Percentiles rank a stretch among this genome's conserved stretches.
These are phyloP conservation scores for Omphaloscelis lunosa DNA, from an alignment of 2,888 invertebrate genomes.

Conservation along the genomic window DNA sequence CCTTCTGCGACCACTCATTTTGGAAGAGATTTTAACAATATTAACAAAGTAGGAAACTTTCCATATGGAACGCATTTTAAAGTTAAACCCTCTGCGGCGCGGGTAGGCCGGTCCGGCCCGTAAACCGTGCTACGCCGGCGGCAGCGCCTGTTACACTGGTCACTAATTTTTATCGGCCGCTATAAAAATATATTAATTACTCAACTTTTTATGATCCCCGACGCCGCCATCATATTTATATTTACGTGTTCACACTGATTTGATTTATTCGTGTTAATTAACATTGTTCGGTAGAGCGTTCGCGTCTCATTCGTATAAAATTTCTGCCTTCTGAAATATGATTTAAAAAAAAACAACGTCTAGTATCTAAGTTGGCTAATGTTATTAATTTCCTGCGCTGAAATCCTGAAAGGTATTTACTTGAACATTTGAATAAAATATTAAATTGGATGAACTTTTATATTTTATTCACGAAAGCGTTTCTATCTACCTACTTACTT, in stretches of 20 bases:
- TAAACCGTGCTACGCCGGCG: not conserved
- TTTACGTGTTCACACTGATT: not conserved
- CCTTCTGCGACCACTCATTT: not conserved
- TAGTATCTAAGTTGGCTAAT: not conserved
- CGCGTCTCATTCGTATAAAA: not conserved
- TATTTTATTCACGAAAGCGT: slow-evolving; percentile 32
- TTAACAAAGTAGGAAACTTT: not conserved
- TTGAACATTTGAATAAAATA: slow-evolving; percentile 30
- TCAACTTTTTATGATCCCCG: slow-evolving; percentile 13
- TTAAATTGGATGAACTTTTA: slow-evolving; percentile 18
- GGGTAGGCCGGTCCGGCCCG: not conserved
- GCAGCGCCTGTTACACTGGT: not conserved
- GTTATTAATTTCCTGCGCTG: slow-evolving; percentile 25
- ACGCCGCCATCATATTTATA: not conserved
- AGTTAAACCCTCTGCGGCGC: not conserved
- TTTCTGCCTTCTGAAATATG: not conserved
- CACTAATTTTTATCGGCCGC: slow-evolving; percentile 21
- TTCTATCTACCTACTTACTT: not conserved
- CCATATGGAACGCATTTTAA: slow-evolving; percentile 12
- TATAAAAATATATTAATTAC: slow-evolving; percentile 41
- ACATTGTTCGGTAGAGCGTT: not conserved
- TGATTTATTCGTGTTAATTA: slow-evolving; percentile 11
- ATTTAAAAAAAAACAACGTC: slow-evolving; percentile 25
- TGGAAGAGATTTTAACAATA: slow-evolving; percentile 15
- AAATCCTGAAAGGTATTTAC: slow-evolving; percentile 6